Evolutionary conservation across 2,113 vertebrate genomes (phyloP), one percentile per base, ranked within the genome.

Genomic region (Taurulus bubalis): DNA sequence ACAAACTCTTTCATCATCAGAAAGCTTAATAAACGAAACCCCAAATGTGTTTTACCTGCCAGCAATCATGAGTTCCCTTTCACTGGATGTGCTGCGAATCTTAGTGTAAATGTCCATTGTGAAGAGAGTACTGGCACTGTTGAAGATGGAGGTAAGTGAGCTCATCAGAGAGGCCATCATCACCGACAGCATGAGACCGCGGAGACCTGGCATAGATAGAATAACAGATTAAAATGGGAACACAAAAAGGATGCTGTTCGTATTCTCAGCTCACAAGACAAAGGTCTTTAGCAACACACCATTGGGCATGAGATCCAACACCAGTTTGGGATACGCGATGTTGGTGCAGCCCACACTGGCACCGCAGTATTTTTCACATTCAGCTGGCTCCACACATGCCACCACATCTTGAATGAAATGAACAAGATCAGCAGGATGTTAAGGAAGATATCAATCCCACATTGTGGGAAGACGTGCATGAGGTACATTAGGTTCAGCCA

Each of bases 131-230:
- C 98, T 99, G 86, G 98, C 95, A 0, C 98, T 99, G 94, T 99
- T 99, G 72, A 99, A 99, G 93, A 99, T 97, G 91, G 98, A 99
- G 18, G 98, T 99, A 58, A 99, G 91, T 9, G 98, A 99, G 84
- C 97, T 99, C 97, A 99, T 99, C 34, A 99, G 96, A 20, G 98
- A 99, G 1, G 98, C 98, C 95, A 99, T 0, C 98, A 99, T 99
- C 82, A 97, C 98, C 0, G 98, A 96, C 74, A 99, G 69, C 98
- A 99, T 99, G 66, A 99, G 92, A 34, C 98, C 98, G 53, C 98
- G 93, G 28, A 99, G 93, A 82, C 98, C 98, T 99, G 87, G 47
- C 83, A 70, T 16, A 38, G 84, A 90, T 0, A 1, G 8, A 55
- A n/a, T 7, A 58, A 60, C 6, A 71, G 5, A 67, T 69, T 24